phyloP scores from a whole-genome alignment of 2,113 vertebrate species.

The Rhodinocichla rosea region DNA sequence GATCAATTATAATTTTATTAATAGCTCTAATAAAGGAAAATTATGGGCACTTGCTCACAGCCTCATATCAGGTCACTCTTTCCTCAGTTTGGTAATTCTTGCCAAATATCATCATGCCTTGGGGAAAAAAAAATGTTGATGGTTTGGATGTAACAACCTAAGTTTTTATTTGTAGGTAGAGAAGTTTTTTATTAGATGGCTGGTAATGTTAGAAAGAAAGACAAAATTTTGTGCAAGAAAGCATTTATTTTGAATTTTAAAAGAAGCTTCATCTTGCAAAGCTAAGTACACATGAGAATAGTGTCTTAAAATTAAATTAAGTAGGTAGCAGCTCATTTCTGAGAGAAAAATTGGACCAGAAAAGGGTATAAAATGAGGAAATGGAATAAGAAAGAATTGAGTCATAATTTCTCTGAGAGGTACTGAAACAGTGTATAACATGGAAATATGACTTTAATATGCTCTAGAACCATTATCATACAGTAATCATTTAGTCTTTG shows the following conservation, averaged over 20 bases:
- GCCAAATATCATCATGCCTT: not conserved
- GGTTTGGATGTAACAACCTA: not conserved
- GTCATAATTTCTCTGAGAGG: not conserved
- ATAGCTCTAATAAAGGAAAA: not conserved
- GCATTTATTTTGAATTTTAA: not conserved
- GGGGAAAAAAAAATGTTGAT: not conserved
- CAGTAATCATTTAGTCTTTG: not conserved
- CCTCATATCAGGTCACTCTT: not conserved
- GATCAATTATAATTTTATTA: not conserved
- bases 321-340: not conserved
- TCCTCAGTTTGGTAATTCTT: not conserved
- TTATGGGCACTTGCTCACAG: not conserved
- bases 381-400: not conserved
- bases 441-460: not conserved
- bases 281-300: not conserved
- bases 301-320: not conserved
- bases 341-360: not conserved
- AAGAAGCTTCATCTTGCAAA: not conserved
- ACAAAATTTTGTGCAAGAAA: not conserved
- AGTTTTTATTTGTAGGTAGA: not conserved
- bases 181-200: not conserved
- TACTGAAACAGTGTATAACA: not conserved
- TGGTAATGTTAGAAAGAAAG: not conserved
- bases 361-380: not conserved
- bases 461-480: not conserved